These are phyloP conservation scores for Campylomormyrus tamandua DNA, from an alignment of 2,113 vertebrate genomes.

Conservation along the genomic window DNA sequence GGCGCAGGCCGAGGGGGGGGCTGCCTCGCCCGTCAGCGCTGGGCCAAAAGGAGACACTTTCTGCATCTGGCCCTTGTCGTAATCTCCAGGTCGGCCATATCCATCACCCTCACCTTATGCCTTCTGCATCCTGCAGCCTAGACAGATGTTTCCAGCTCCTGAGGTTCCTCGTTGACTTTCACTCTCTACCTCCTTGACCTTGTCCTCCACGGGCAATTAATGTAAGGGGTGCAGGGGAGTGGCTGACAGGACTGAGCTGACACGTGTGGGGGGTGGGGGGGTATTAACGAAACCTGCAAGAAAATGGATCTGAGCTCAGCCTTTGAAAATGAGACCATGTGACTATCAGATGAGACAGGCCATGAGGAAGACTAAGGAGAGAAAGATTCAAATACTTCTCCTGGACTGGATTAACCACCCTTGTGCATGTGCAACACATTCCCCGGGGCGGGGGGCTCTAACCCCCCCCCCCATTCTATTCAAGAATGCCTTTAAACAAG, in stretches of 20 bases:
- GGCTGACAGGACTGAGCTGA: background rate
- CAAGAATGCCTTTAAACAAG: background rate
- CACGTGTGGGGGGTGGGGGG: background rate
- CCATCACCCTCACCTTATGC: background rate
- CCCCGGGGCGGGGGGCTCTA: background rate
- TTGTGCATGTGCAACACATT: background rate
- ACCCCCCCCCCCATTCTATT: background rate
- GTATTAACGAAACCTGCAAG: conserved; percentile 7
- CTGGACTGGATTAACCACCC: background rate
- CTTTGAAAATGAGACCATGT: background rate
- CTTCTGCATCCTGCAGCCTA: background rate
- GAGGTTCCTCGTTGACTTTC: background rate
- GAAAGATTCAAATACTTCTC: background rate
- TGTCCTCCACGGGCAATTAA: background rate
- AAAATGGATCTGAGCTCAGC: background rate
- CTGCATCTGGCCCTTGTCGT: background rate
- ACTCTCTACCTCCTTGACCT: background rate
- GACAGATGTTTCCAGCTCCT: conserved; percentile 10
- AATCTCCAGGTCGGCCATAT: background rate
- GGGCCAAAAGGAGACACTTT: background rate
- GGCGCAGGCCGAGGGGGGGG: background rate
- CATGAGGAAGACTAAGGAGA: background rate
- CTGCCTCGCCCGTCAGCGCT: background rate
- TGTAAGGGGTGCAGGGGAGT: background rate
- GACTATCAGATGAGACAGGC: background rate